phyloP scores from a whole-genome alignment of 2,888 invertebrate species.

The Lasioglossum morio region DNA sequence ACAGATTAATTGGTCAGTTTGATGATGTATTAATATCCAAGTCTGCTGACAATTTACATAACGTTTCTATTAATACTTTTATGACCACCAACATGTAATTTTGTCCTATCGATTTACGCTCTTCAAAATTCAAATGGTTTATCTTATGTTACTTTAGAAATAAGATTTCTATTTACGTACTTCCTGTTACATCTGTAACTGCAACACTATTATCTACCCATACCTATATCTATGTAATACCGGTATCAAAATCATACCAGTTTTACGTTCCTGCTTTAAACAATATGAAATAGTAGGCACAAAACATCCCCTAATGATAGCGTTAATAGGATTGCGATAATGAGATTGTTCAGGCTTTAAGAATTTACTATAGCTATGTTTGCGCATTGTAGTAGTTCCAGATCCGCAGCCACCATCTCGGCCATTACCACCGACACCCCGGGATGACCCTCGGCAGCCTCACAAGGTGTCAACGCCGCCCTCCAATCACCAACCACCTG shows the following conservation, averaged over 20 bases:
- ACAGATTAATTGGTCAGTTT: conserved; percentile 90
- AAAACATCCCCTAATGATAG: background rate
- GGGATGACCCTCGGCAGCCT: conserved; percentile 86
- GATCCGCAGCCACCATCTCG: conserved; percentile 93
- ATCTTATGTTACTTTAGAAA: background rate
- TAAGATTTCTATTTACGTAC: background rate
- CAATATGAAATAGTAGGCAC: background rate
- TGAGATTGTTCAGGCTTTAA: background rate
- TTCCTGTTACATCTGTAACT: background rate
- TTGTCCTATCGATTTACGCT: background rate
- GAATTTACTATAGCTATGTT: background rate
- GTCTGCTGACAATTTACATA: background rate
- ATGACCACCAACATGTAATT: background rate
- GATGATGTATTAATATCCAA: background rate
- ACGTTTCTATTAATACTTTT: background rate
- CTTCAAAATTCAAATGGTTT: background rate
- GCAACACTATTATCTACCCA: background rate
- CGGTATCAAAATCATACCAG: too few relatives aligned
- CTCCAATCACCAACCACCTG: conserved; percentile 81
- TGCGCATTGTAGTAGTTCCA: conserved; percentile 88
- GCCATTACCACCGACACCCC: conserved; percentile 94
- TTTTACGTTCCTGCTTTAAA: background rate
- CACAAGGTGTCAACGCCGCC: conserved; percentile 84
- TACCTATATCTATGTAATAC: too few relatives aligned
- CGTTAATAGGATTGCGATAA: background rate